Percentiles rank a stretch among this genome's conserved stretches.
phyloP scores from a whole-genome alignment of 1,140 invertebrate genomes.

The Macrobrachium nipponense region DNA sequence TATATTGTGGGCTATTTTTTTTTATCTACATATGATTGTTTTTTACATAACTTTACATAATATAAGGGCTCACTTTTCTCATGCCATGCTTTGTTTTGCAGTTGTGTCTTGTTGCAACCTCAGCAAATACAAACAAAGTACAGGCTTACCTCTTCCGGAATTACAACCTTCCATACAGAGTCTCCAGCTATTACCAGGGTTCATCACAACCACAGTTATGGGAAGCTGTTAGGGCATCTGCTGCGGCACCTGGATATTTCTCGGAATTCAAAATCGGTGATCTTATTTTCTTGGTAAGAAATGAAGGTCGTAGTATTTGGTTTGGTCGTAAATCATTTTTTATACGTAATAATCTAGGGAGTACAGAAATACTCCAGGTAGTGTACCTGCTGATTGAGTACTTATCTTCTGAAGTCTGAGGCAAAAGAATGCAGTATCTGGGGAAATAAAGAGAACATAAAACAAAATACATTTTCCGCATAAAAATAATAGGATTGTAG shows the following conservation, averaged over 20 bases:
- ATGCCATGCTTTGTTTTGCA: conserved; percentile 65
- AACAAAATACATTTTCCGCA: too few species aligned
- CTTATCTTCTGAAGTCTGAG: too few species aligned
- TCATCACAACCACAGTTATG: conserved; percentile 78
- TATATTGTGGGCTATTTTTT: not conserved
- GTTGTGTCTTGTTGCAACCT: conserved; percentile 82
- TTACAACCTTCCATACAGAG: conserved; percentile 82
- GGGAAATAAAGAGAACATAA: too few species aligned
- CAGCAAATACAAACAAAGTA: conserved; percentile 84
- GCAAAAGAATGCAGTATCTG: too few species aligned
- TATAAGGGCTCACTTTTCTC: not conserved
- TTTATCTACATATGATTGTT: not conserved
- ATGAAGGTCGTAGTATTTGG: conserved; percentile 60
- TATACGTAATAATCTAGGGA: too few species aligned
- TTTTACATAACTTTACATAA: not conserved
- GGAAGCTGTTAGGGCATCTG: conserved; percentile 90
- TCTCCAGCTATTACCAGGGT: conserved; percentile 84
- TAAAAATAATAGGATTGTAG: too few species aligned
- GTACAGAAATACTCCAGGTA: too few species aligned
- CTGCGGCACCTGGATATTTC: conserved; percentile 93
- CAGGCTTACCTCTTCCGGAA: conserved; percentile 91
- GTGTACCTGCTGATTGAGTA: too few species aligned
- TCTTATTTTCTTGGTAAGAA: conserved; percentile 82
- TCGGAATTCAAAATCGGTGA: conserved; percentile 84
- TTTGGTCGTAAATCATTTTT: conserved; percentile 19